A percentile compares a stretch with the other conserved stretches of the same genome.
Conservation (phyloP, 2,888 invertebrate genomes). For the Drosophila melanosoma region DNA sequence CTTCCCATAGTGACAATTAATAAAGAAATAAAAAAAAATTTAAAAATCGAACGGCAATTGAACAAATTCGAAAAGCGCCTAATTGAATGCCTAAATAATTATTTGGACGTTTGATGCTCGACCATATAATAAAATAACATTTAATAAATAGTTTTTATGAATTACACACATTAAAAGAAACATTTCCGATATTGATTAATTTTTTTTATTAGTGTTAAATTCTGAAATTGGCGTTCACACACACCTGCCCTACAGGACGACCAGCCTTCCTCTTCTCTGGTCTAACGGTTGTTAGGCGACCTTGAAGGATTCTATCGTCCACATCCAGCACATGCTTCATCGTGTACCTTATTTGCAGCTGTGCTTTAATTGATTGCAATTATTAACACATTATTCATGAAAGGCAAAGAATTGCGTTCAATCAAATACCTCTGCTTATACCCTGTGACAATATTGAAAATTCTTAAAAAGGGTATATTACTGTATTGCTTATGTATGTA, state of each 20-base stretch:
- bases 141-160: neutral
- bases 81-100: constrained; percentile 42
- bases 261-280: neutral
- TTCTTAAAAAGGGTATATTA: neutral
- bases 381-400: neutral
- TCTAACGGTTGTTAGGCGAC: neutral
- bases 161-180: neutral
- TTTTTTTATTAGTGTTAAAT: no score
- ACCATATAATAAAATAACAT: neutral
- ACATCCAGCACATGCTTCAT: constrained; percentile 1
- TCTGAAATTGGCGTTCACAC: neutral
- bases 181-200: neutral
- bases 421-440: neutral
- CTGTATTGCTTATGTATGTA: neutral
- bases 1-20: constrained; percentile 19
- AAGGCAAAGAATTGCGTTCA: neutral
- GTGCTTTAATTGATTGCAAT: constrained; percentile 5
- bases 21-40: constrained; percentile 9
- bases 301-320: neutral
- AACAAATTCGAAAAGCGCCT: constrained; percentile 13
- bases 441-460: neutral
- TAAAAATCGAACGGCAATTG: constrained; percentile 12
- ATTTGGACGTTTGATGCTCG: constrained; percentile 19
- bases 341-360: neutral
- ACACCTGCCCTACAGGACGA: constrained; percentile 12